These are phyloP conservation scores for Leptobrachium leishanense DNA, from an alignment of 2,113 vertebrate species.

Conservation along the genomic window DNA sequence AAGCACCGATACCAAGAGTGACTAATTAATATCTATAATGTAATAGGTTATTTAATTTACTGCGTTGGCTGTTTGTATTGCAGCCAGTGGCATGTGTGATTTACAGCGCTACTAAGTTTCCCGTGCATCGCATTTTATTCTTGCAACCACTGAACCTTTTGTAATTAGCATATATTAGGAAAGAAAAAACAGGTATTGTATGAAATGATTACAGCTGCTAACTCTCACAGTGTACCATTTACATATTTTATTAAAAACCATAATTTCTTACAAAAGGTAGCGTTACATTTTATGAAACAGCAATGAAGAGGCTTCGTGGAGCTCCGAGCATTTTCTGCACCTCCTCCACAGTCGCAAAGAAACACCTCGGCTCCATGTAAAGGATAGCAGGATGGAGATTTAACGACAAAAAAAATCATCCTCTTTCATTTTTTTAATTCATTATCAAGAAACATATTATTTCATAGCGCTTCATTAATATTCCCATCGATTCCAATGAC, in stretches of 20 bases:
- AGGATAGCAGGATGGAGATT: constrained; percentile 71
- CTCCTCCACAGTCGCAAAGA: constrained; percentile 58
- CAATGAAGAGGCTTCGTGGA: constrained; percentile 55
- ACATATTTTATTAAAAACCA: constrained; percentile 51
- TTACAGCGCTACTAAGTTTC: constrained; percentile 53
- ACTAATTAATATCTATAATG: constrained; percentile 36
- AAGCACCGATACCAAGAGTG: constrained; percentile 42
- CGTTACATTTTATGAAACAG: neutral
- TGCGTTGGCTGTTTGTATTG: constrained; percentile 31
- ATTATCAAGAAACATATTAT: constrained; percentile 68
- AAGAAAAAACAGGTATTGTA: constrained; percentile 47
- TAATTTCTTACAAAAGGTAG: constrained; percentile 46
- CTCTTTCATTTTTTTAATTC: constrained; percentile 67
- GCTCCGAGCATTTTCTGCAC: constrained; percentile 48
- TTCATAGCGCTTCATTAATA: constrained; percentile 73
- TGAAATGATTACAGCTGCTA: constrained; percentile 40
- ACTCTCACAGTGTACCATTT: constrained; percentile 28
- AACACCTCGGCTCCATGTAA: constrained; percentile 66
- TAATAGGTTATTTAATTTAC: constrained; percentile 31
- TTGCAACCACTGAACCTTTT: constrained; percentile 37
- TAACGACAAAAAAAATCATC: constrained; percentile 70
- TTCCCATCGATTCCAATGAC: constrained; percentile 69
- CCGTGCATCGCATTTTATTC: constrained; percentile 40
- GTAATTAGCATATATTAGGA: constrained; percentile 43
- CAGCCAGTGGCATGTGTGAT: constrained; percentile 54